Evolutionary conservation across 23 tunicate species (phyloP).

Genomic region (Ciona savignyi): DNA sequence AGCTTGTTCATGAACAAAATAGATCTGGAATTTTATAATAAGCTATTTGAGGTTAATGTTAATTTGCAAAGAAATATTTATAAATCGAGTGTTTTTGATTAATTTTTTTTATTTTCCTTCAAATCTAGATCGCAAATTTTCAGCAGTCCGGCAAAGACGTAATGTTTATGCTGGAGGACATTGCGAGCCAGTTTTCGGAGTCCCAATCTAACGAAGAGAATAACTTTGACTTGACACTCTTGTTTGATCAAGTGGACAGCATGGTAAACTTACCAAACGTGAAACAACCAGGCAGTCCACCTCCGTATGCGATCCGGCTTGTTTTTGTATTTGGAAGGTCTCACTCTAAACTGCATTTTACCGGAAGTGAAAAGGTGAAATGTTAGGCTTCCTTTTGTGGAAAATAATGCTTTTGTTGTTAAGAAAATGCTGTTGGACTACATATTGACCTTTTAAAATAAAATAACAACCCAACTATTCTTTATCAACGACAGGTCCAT

Average conservation of each 20-base stretch:
- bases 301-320: slow-evolving; percentile 10
- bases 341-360: slow-evolving; percentile 16
- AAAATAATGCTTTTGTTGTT: too few species aligned
- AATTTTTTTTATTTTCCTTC: too few species aligned
- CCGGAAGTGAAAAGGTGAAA: slow-evolving; percentile 19
- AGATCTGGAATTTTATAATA: too few species aligned
- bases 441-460: too few species aligned
- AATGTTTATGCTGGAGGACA: slow-evolving; percentile 44
- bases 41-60: too few species aligned
- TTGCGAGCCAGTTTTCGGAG: slow-evolving; percentile 1
- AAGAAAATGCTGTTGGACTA: too few species aligned
- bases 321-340: slow-evolving; percentile 78
- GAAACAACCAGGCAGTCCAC: neutral
- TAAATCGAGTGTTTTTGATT: too few species aligned
- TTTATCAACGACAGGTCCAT: too few species aligned
- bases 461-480: too few species aligned
- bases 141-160: slow-evolving; percentile 11
- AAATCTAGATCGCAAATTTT: neutral
- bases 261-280: slow-evolving; percentile 21
- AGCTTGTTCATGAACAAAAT: too few species aligned
- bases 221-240: slow-evolving; percentile 16
- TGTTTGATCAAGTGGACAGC: slow-evolving; percentile 21
- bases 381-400: neutral
- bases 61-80: too few species aligned
- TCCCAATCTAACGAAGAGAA: slow-evolving; percentile 3